phyloP scores from a whole-genome alignment of 1,140 invertebrate species.

The Heliconius melpomene region DNA sequence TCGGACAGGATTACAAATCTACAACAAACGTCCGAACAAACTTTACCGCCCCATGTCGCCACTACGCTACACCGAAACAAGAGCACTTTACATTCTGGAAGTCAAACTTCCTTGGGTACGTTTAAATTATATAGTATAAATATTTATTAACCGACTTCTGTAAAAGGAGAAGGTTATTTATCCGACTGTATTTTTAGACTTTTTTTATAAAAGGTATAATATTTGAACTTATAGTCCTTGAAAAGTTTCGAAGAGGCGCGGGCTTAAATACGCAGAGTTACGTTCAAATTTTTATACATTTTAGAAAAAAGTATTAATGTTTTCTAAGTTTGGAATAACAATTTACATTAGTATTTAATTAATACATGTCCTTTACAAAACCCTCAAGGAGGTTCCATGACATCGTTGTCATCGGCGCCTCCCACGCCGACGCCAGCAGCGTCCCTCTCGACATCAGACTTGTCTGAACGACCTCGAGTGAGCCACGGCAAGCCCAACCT shows the following conservation, averaged over 20 bases:
- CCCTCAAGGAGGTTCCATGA: slow-evolving; percentile 70
- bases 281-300: too few relatives aligned
- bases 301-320: too few relatives aligned
- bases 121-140: not conserved
- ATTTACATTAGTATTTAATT: not conserved
- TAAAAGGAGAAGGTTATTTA: too few relatives aligned
- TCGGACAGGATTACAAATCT: slow-evolving; percentile 58
- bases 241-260: too few relatives aligned
- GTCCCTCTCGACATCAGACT: slow-evolving; percentile 64
- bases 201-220: too few relatives aligned
- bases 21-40: slow-evolving; percentile 54
- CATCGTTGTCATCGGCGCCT: slow-evolving; percentile 61
- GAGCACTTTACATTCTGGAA: slow-evolving; percentile 64
- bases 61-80: slow-evolving; percentile 72
- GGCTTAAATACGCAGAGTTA: too few relatives aligned
- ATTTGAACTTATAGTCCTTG: too few relatives aligned
- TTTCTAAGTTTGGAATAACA: too few relatives aligned
- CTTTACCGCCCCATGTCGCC: slow-evolving; percentile 48
- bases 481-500: slow-evolving; percentile 82
- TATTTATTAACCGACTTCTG: not conserved
- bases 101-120: slow-evolving; percentile 57
- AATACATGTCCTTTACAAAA: not conserved
- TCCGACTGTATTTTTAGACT: too few relatives aligned
- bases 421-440: slow-evolving; percentile 56
- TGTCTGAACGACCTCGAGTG: slow-evolving; percentile 60